Evolutionary conservation across 2,113 vertebrate species (phyloP).

Genomic region (Apodemus speciosus): DNA sequence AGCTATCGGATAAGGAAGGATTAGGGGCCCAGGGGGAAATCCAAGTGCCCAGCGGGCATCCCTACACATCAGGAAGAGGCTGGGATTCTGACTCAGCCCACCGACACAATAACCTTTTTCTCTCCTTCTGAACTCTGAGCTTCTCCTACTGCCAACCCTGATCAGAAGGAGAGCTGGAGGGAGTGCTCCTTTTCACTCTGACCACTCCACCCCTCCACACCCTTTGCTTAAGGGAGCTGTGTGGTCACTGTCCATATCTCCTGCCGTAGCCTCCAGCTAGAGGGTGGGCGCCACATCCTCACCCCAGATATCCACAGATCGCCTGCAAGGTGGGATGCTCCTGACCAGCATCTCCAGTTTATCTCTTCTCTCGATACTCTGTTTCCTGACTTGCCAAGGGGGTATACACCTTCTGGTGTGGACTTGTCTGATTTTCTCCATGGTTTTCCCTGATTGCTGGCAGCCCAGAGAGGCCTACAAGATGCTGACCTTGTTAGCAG

Average conservation of each 20-base stretch:
- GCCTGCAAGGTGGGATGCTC: slow-evolving; percentile 35
- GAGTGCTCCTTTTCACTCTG: neutral
- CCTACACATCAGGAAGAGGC: neutral
- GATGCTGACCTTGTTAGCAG: neutral
- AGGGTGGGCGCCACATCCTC: slow-evolving; percentile 75
- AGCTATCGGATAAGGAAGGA: neutral
- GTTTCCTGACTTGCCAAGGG: slow-evolving; percentile 21
- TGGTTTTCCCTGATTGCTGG: neutral
- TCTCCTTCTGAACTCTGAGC: neutral
- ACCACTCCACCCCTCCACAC: slow-evolving; percentile 44
- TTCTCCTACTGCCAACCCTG: neutral
- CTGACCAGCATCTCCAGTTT: slow-evolving; percentile 40
- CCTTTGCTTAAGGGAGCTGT: neutral
- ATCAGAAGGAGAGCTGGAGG: neutral
- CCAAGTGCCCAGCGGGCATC: neutral
- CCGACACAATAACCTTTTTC: neutral
- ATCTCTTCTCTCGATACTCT: slow-evolving; percentile 23
- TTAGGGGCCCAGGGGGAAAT: neutral
- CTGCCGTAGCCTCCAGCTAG: slow-evolving; percentile 32
- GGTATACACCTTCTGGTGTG: neutral
- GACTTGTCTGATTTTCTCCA: neutral
- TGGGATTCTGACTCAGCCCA: neutral
- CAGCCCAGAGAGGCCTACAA: neutral
- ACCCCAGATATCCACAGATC: slow-evolving; percentile 77
- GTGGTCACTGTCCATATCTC: slow-evolving; percentile 67